A percentile compares a stretch with the other conserved stretches of the same genome.
Evolutionary conservation across 2,113 vertebrate species (phyloP).

Genomic region (Gobiocypris rarus): DNA sequence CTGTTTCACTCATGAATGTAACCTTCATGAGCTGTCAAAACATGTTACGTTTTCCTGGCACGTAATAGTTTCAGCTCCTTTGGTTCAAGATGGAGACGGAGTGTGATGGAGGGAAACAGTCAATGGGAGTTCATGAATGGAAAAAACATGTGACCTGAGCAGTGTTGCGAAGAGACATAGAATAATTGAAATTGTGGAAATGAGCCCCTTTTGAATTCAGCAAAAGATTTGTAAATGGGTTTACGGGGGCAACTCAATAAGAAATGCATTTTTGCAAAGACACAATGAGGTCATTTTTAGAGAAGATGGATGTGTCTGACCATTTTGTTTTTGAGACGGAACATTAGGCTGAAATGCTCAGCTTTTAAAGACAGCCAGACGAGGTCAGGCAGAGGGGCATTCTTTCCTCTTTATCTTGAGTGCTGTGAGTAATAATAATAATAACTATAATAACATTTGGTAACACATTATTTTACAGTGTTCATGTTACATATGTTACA

Average conservation of each 20-base stretch:
- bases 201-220: not conserved
- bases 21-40: constrained; percentile 23
- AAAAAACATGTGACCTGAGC: constrained; percentile 7
- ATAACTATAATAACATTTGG: no score
- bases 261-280: constrained; percentile 20
- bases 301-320: constrained; percentile 11
- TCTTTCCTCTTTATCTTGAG: not conserved
- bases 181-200: constrained; percentile 19
- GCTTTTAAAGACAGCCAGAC: not conserved
- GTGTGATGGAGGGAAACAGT: not conserved
- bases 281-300: not conserved
- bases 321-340: not conserved
- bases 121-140: constrained; percentile 6
- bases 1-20: not conserved
- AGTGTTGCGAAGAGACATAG: not conserved
- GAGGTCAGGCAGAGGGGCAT: not conserved
- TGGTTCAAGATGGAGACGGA: not conserved
- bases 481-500: no score
- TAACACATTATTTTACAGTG: no score
- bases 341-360: not conserved
- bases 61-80: not conserved
- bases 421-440: not conserved
- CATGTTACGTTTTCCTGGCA: constrained; percentile 1
- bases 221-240: not conserved
- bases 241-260: not conserved